Percentiles rank a stretch among this genome's conserved stretches.
Conservation (phyloP, 2,888 invertebrate species). For the Leptodirus hochenwartii region DNA sequence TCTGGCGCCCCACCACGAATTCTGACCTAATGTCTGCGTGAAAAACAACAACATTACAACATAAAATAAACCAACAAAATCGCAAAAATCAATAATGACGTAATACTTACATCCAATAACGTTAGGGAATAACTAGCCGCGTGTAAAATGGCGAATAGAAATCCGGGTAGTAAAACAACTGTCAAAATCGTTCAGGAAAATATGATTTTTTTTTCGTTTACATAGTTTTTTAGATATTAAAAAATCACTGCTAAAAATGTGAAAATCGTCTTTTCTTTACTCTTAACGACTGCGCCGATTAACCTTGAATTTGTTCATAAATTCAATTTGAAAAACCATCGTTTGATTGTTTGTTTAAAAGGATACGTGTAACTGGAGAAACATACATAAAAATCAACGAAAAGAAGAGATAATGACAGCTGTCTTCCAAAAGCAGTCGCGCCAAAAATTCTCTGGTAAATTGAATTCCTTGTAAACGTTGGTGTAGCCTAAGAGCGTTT, state of each 20-base stretch:
- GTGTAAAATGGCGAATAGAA: conserved; percentile 83
- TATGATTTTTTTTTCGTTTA: too few relatives aligned
- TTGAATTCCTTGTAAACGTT: conserved; percentile 71
- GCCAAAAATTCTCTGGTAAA: conserved; percentile 70
- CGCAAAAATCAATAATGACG: conserved; percentile 8
- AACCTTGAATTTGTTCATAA: too few relatives aligned
- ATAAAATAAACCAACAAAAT: not conserved
- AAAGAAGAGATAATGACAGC: conserved; percentile 92
- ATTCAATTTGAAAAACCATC: too few relatives aligned
- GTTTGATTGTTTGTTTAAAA: conserved; percentile 25
- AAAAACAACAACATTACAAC: not conserved
- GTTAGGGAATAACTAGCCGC: conserved; percentile 81
- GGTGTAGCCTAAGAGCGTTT: conserved; percentile 86
- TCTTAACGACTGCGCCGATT: too few relatives aligned
- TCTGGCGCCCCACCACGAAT: conserved; percentile 76
- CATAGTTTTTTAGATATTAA: too few relatives aligned
- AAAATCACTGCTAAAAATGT: too few relatives aligned
- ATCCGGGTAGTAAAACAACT: conserved; percentile 84
- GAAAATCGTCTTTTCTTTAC: too few relatives aligned
- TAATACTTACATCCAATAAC: conserved; percentile 82
- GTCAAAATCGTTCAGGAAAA: conserved; percentile 12
- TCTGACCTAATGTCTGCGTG: conserved; percentile 72
- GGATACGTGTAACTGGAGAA: conserved; percentile 77
- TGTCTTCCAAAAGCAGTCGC: conserved; percentile 69
- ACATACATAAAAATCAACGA: conserved; percentile 87